Evolutionary conservation across 2,888 invertebrate genomes (phyloP), one percentile per base, ranked within the genome.

Genomic region (Celastrina argiolus): DNA sequence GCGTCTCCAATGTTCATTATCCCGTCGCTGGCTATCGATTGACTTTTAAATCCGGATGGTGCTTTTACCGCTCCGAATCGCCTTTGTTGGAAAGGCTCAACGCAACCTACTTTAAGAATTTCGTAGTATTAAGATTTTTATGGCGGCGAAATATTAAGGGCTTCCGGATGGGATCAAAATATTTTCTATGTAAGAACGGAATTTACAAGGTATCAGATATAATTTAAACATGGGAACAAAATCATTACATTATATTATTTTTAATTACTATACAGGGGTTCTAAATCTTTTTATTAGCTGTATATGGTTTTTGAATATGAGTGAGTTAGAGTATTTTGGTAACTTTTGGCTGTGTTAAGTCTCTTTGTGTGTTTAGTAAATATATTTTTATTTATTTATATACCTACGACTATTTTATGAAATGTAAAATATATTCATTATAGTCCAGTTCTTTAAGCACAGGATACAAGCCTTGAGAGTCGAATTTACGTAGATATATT

Each of bases 1-100:
- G 67, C 63, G 66, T 70, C 72, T 69, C 65, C 65, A 39, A 34
- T 65, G 65, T 65, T 65, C 70, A 70, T 70, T 70, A 70, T 70
- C 69, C 66, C 64, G 63, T 66, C 59, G 65, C 66, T 64, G 64
- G 66, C 67, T 68, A 70, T 69, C 68, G 69, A 67, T 67, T 67
- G 69, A 67, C 66, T 68, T 70, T 68, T 68, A 70, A 67, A 67
- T 68, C 36, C 36, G 39, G 58, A 65, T 42, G 42, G 42, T 42
- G 58, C 59, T 58, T 66, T 66, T 66, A 66, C 65, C 58, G 58
- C 58, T 59, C 31, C 59, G 39, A 65, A 61, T 59, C 59, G 65
- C 58, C 65, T 66, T 66, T 66, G 65, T 66, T 66, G 59, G 58
- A 41, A 56, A 56, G 58, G 65, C 65, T 66, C 65, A 41, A 26